Percentiles rank a stretch among this genome's conserved stretches.
These are phyloP conservation scores for Sarcophaga variegata DNA, from an alignment of 2,888 invertebrate genomes.

Conservation along the genomic window DNA sequence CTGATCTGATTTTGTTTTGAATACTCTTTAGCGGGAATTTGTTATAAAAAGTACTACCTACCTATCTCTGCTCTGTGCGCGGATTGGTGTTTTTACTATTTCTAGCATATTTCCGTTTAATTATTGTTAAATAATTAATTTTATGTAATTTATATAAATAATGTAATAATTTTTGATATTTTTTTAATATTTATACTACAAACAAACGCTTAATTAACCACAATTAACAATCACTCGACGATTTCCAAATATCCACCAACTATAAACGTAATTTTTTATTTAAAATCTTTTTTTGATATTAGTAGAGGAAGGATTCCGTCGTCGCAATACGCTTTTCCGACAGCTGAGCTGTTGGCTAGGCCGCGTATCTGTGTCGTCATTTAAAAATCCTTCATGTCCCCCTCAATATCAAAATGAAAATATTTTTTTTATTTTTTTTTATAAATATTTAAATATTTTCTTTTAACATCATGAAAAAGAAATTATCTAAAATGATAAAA, in stretches of 20 bases:
- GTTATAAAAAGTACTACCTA: slow-evolving; percentile 7
- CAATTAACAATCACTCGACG: slow-evolving; percentile 29
- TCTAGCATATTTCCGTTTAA: background rate
- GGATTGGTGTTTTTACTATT: slow-evolving; percentile 12
- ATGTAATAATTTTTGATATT: slow-evolving; percentile 19
- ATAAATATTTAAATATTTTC: slow-evolving; percentile 34
- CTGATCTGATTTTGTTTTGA: slow-evolving; percentile 42
- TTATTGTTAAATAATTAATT: slow-evolving; percentile 25
- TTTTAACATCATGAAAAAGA: slow-evolving; percentile 54
- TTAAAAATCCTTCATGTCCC: slow-evolving; percentile 28
- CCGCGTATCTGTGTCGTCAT: slow-evolving; percentile 61
- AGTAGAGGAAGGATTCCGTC: slow-evolving; percentile 39
- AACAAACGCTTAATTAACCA: slow-evolving; percentile 15
- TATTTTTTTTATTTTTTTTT: slow-evolving; percentile 11
- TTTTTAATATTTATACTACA: slow-evolving; percentile 25
- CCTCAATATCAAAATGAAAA: slow-evolving; percentile 45
- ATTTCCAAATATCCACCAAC: slow-evolving; percentile 65
- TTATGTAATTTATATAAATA: slow-evolving; percentile 29
- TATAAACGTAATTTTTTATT: slow-evolving; percentile 59
- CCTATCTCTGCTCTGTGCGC: background rate
- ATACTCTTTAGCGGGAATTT: slow-evolving; percentile 34
- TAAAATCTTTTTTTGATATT: slow-evolving; percentile 29
- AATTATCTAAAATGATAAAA: slow-evolving; percentile 70
- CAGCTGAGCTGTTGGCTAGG: slow-evolving; percentile 68
- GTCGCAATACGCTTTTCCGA: slow-evolving; percentile 66